These are phyloP conservation scores for Rhopalosiphum maidis DNA, from an alignment of 1,140 invertebrate genomes.

Conservation along the genomic window DNA sequence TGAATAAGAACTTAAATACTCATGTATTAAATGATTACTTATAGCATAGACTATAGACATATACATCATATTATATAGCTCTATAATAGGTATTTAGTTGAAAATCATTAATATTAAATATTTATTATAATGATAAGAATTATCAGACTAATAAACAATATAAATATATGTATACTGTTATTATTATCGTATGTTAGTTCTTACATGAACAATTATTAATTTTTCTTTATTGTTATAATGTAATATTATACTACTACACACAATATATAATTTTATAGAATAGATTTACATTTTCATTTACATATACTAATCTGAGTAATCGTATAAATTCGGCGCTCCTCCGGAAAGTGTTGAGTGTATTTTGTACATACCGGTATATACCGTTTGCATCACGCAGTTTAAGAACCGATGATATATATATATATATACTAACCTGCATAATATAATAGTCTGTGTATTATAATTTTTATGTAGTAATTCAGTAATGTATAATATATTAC, in stretches of 20 bases:
- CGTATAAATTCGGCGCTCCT: not conserved
- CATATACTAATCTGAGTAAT: not conserved
- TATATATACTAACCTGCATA: no score
- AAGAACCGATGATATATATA: not conserved
- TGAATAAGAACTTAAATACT: not conserved
- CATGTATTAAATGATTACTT: no score
- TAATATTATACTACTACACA: not conserved
- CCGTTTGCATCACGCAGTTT: not conserved
- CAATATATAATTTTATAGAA: not conserved
- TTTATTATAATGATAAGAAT: not conserved
- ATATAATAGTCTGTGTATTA: not conserved
- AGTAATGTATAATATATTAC: not conserved
- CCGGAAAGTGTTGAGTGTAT: not conserved
- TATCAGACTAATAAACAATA: not conserved
- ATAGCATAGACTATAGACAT: no score
- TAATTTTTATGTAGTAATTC: not conserved
- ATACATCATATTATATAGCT: no score
- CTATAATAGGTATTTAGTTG: not conserved
- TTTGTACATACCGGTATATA: not conserved
- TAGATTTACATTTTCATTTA: not conserved
- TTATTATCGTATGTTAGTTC: no score
- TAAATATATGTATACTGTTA: no score
- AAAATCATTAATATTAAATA: not conserved
- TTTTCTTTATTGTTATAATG: not conserved
- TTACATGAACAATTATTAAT: not conserved